Conservation (phyloP, 2,113 vertebrate genomes). For the Heliornis fulica region DNA sequence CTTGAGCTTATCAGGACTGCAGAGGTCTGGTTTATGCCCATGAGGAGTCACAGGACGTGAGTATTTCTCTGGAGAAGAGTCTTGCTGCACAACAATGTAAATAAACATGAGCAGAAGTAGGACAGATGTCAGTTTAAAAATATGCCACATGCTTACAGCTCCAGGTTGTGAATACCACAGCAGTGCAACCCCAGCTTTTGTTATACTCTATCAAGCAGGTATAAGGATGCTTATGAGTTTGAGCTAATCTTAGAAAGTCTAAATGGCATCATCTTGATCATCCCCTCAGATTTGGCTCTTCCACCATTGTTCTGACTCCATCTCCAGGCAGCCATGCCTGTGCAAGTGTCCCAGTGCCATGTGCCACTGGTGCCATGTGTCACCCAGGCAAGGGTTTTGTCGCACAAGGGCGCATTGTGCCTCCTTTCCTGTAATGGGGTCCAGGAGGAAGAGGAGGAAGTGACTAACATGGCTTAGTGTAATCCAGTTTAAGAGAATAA, state of each 20-base stretch:
- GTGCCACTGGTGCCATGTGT: not conserved
- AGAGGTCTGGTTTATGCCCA: not conserved
- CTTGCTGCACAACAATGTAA: not conserved
- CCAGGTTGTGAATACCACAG: not conserved
- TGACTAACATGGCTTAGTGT: not conserved
- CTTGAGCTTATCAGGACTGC: not conserved
- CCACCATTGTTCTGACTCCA: not conserved
- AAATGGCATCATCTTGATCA: not conserved
- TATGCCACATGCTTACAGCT: not conserved
- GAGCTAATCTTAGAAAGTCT: not conserved
- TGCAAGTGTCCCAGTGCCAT: accelerated
- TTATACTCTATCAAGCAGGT: not conserved
- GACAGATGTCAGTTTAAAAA: not conserved
- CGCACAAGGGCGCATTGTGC: not conserved
- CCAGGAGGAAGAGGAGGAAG: slow-evolving; percentile 35
- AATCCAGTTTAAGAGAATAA: not conserved
- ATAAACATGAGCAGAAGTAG: not conserved
- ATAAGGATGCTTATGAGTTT: not conserved
- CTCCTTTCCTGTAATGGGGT: not conserved
- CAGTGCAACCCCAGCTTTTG: not conserved
- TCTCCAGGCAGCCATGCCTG: accelerated
- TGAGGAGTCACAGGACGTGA: accelerated
- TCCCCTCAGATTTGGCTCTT: not conserved
- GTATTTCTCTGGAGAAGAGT: not conserved
- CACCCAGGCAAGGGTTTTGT: not conserved